Evolutionary conservation across 2,113 vertebrate species (phyloP), one percentile per base, ranked within the genome.

Genomic region (Myotis yumanensis): DNA sequence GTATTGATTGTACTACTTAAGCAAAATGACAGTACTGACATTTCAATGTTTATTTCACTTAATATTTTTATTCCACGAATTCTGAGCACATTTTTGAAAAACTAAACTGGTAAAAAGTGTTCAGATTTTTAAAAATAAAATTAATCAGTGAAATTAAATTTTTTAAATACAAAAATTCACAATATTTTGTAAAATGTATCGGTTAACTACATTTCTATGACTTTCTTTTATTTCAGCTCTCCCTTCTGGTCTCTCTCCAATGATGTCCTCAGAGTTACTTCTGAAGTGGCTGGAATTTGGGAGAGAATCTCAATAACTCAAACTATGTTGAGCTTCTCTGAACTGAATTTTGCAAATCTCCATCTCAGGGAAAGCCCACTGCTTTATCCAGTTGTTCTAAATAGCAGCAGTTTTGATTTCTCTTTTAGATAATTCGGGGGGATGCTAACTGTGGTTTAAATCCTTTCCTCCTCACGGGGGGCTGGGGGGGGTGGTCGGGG

Each of bases 31-130:
- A 75, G n/a, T 76, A 73, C 23, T 81, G 30, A 0, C 23, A 89
- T 69, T 89, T 90, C 52, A 81, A 9, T 81, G 43, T 90, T 76
- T 94, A 75, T 89, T 71, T 89, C 43, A 10, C 89, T 75, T 89
- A 62, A 76, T 64, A 90, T 76, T 59, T 68, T 85, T 59, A 73
- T 75, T 96, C 51, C 11, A 32, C 40, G 7, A 68, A 68, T 62
- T 80, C 12, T 86, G n/a, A 76, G 54, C 48, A 90, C 5, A 66
- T 23, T 94, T 92, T 52, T 72, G 20, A 32, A 94, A 59, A 94
- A 64, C 20, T 32, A 37, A 90, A 20, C 37, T 68, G 12, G 7
- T 52, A 48, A 59, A 48, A 95, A 76, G 8, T 76, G n/a, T 90
- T 69, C 46, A 79, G 30, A 81, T 20, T 91, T 94, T 81, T 43